Conservation (phyloP, 1,140 invertebrate species). For the Thaumatotibia leucotreta region DNA sequence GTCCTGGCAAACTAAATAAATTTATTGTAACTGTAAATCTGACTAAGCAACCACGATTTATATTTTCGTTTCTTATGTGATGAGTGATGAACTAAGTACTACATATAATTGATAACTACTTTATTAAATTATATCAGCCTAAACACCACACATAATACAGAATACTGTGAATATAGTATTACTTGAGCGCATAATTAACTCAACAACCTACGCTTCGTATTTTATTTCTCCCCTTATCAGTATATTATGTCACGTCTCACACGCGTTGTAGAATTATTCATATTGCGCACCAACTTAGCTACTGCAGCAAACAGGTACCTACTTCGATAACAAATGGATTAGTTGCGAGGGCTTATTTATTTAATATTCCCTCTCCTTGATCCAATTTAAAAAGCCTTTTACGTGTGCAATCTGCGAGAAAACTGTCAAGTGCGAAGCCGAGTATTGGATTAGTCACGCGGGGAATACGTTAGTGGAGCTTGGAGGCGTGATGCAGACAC, state of each 20-base stretch:
- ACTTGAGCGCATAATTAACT: background rate
- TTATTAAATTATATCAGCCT: background rate
- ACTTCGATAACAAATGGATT: conserved; percentile 23
- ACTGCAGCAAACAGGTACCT: background rate
- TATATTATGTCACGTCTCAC: background rate
- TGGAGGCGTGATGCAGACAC: conserved; percentile 59
- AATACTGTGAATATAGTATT: background rate
- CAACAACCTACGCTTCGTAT: background rate
- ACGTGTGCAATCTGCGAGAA: conserved; percentile 45
- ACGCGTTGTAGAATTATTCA: background rate
- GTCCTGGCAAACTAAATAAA: too few relatives aligned
- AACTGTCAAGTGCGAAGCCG: conserved; percentile 61
- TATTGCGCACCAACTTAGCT: background rate
- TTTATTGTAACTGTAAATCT: too few relatives aligned
- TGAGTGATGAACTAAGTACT: too few relatives aligned
- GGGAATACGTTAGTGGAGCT: conserved; percentile 49
- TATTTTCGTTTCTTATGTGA: too few relatives aligned
- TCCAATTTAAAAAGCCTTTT: conserved; percentile 56
- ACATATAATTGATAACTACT: too few relatives aligned
- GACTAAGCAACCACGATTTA: too few relatives aligned
- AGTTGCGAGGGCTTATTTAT: conserved; percentile 22
- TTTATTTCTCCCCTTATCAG: background rate
- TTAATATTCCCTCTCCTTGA: conserved; percentile 36
- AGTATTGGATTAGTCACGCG: conserved; percentile 61
- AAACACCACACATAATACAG: background rate